Evolutionary conservation across 2,797 vertebrate genomes (phyloP).

Genomic region (Silurus lanzhouensis): DNA sequence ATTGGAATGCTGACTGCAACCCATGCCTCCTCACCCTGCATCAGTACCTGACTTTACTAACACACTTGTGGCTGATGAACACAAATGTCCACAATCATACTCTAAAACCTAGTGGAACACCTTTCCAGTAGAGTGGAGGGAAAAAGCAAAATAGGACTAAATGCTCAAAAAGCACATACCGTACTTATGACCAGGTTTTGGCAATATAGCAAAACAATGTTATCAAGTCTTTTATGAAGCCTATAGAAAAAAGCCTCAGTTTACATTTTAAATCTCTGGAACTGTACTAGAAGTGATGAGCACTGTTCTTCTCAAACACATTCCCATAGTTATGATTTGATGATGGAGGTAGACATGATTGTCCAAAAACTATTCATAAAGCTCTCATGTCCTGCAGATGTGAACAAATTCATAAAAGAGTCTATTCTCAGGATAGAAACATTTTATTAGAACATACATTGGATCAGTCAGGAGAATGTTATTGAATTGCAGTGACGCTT

Average conservation of each 20-base stretch:
- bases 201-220: background rate
- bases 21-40: too few relatives aligned
- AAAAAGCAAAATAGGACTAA: too few relatives aligned
- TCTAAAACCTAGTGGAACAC: too few relatives aligned
- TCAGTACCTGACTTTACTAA: too few relatives aligned
- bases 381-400: background rate
- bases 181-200: too few relatives aligned
- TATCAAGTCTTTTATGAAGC: background rate
- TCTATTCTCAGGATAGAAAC: background rate
- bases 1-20: too few relatives aligned
- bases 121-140: too few relatives aligned
- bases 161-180: too few relatives aligned
- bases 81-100: too few relatives aligned
- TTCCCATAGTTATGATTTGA: background rate
- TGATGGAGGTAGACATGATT: background rate
- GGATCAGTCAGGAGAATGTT: background rate
- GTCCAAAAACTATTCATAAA: background rate
- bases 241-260: background rate
- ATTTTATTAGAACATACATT: background rate
- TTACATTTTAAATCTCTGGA: background rate
- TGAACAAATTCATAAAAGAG: background rate
- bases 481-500: background rate
- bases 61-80: too few relatives aligned
- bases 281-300: background rate
- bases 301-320: background rate